Percentiles rank a stretch among this genome's conserved stretches.
phyloP scores from a whole-genome alignment of 2,888 invertebrate species.

The Heliconius hortense region DNA sequence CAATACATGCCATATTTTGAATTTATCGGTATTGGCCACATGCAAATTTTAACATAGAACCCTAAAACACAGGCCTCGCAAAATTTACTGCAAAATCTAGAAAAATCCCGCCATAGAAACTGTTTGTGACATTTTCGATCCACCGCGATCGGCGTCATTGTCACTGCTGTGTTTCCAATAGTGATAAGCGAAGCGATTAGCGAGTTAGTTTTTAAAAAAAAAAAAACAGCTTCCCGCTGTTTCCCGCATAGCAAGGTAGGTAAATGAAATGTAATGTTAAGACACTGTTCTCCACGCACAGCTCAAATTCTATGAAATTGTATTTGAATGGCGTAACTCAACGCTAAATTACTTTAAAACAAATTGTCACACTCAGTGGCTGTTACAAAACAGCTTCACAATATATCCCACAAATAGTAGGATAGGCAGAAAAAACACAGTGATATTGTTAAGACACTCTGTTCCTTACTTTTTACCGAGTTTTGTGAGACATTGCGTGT shows the following conservation, averaged over 20 bases:
- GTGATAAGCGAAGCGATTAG: constrained; percentile 19
- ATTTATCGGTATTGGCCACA: constrained; percentile 7
- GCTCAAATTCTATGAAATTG: neutral
- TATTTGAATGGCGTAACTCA: neutral
- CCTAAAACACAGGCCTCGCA: constrained; percentile 33
- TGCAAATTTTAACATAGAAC: constrained; percentile 33
- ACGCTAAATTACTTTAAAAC: neutral
- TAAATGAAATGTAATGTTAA: neutral
- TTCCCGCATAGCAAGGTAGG: neutral
- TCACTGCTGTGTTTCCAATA: constrained; percentile 13
- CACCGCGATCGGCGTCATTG: constrained; percentile 36
- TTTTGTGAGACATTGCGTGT: no score
- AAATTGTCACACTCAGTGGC: neutral
- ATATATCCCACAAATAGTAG: no score
- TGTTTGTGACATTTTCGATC: constrained; percentile 44
- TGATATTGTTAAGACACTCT: no score
- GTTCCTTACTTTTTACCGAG: no score
- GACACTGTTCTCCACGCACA: neutral
- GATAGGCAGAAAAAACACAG: no score
- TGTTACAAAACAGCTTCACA: no score
- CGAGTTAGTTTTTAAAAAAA: neutral
- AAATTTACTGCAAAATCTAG: constrained; percentile 40
- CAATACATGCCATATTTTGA: neutral
- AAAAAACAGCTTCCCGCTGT: neutral
- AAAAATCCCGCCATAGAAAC: constrained; percentile 39